Conservation (phyloP, 2,797 vertebrate species). For the Cossypha polioptera region DNA sequence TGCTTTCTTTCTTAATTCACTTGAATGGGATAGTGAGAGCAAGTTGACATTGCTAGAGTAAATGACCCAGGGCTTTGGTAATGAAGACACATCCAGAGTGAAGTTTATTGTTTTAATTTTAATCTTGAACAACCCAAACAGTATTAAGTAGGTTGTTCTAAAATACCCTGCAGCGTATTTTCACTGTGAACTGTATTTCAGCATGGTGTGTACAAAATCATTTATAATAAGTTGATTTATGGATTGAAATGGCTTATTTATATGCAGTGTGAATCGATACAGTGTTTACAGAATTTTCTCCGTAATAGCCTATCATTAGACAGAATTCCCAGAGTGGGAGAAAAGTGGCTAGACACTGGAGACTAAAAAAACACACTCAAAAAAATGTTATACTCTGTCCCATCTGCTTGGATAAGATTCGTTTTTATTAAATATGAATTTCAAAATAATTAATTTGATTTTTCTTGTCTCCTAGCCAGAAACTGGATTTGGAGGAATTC, state of each 20-base stretch:
- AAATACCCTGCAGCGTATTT: slow-evolving; percentile 24
- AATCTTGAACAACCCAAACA: slow-evolving; percentile 58
- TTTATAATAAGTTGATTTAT: slow-evolving; percentile 62
- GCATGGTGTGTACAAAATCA: not conserved
- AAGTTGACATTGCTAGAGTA: slow-evolving; percentile 75
- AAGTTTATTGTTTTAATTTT: slow-evolving; percentile 79
- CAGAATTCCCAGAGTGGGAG: slow-evolving; percentile 33
- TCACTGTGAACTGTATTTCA: slow-evolving; percentile 2
- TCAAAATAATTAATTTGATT: slow-evolving; percentile 2
- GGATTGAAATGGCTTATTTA: slow-evolving; percentile 61
- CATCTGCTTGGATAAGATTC: slow-evolving; percentile 21
- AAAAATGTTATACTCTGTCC: slow-evolving; percentile 5
- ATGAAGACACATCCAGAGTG: slow-evolving; percentile 68
- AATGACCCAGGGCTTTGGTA: slow-evolving; percentile 73
- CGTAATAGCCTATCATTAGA: slow-evolving; percentile 51
- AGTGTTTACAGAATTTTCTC: slow-evolving; percentile 65
- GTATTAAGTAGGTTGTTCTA: slow-evolving; percentile 35
- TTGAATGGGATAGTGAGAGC: slow-evolving; percentile 54
- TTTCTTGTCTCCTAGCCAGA: not conserved
- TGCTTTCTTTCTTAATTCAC: slow-evolving; percentile 74
- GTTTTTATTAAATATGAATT: slow-evolving; percentile 26
- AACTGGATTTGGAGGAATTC: not conserved
- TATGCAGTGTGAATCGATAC: slow-evolving; percentile 50
- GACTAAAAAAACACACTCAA: not conserved
- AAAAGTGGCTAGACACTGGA: slow-evolving; percentile 2